Conservation (phyloP, 35 echinoderm and acorn worm species). For the Lytechinus pictus region DNA sequence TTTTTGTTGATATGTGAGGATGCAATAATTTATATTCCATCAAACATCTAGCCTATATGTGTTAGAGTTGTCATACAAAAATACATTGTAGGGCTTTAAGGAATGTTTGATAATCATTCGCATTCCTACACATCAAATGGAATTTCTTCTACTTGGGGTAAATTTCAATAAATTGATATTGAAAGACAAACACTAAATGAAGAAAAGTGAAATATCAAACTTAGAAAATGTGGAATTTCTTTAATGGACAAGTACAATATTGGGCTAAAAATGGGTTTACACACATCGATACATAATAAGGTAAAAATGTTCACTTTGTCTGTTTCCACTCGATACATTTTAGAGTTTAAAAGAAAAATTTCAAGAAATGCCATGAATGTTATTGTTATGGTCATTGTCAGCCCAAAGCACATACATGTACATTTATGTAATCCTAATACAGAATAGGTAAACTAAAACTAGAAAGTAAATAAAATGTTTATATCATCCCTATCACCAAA, state of each 20-base stretch:
- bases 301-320: background rate
- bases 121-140: no score
- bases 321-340: background rate
- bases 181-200: background rate
- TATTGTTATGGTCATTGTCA: background rate
- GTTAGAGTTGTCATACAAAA: no score
- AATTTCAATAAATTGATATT: background rate
- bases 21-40: no score
- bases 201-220: background rate
- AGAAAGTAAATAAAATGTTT: background rate
- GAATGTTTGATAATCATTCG: no score
- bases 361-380: background rate
- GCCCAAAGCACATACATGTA: background rate
- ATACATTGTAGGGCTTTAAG: no score
- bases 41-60: no score
- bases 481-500: background rate
- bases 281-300: background rate
- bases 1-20: background rate
- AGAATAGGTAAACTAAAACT: background rate
- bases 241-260: constrained; percentile 5
- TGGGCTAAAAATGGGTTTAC: background rate
- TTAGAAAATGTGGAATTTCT: constrained; percentile 4
- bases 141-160: no score
- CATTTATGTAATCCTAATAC: background rate
- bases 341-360: background rate